A percentile compares a stretch with the other conserved stretches of the same genome.
Evolutionary conservation across 1,140 invertebrate species (phyloP).

Genomic region (Gonioctena quinquepunctata): DNA sequence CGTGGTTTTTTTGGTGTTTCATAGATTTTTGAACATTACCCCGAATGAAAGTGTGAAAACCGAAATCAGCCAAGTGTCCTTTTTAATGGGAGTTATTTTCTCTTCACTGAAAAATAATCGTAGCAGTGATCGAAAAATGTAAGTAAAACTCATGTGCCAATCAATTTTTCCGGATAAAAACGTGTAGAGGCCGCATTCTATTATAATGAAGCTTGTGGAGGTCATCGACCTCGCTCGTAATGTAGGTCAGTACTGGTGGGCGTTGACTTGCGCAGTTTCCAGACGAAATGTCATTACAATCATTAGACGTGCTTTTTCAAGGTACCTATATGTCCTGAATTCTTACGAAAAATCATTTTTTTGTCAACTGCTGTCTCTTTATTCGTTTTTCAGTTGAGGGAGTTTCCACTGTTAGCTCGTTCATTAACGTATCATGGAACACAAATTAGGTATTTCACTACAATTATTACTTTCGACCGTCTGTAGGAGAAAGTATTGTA

Average conservation of each 20-base stretch:
- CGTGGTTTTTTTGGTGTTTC: too few relatives aligned
- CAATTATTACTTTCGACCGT: too few relatives aligned
- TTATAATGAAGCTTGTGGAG: conserved; percentile 31
- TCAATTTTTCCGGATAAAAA: not conserved
- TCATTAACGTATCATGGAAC: too few relatives aligned
- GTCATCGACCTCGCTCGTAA: conserved; percentile 45
- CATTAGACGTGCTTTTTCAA: conserved; percentile 9
- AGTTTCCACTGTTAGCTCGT: too few relatives aligned
- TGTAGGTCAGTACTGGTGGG: conserved; percentile 52
- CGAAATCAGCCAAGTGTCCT: not conserved
- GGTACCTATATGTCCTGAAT: conserved; percentile 10
- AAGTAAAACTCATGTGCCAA: not conserved
- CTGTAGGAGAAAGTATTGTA: too few relatives aligned
- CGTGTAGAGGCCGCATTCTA: conserved; percentile 21
- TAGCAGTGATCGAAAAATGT: conserved; percentile 11
- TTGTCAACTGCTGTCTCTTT: too few relatives aligned
- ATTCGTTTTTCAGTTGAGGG: too few relatives aligned
- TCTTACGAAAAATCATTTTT: not conserved
- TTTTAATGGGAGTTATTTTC: not conserved
- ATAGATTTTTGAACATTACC: too few relatives aligned
- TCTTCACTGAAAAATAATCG: not conserved
- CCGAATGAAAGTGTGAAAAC: too few relatives aligned
- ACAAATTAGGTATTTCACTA: too few relatives aligned
- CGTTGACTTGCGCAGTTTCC: conserved; percentile 37
- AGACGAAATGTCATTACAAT: conserved; percentile 13